These are phyloP conservation scores for Epirrhoe alternata DNA, from an alignment of 2,888 invertebrate genomes.

Conservation along the genomic window DNA sequence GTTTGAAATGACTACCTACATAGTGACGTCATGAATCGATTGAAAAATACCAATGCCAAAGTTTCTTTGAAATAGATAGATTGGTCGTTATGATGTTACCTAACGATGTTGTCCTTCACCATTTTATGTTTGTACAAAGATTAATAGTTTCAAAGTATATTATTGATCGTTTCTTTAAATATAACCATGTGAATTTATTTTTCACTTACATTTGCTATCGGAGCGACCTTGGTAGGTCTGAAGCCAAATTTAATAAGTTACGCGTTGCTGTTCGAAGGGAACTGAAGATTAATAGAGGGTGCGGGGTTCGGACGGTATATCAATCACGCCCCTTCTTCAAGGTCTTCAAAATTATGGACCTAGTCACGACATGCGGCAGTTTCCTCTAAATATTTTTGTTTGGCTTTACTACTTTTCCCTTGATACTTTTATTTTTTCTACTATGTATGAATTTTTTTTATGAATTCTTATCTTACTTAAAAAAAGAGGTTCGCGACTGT, in stretches of 20 bases:
- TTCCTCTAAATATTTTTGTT: conserved; percentile 10
- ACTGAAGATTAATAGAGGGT: conserved; percentile 31
- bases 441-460: too few relatives aligned
- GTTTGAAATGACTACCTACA: too few relatives aligned
- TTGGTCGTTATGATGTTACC: too few relatives aligned
- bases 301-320: conserved; percentile 22
- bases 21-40: too few relatives aligned
- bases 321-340: conserved; percentile 29
- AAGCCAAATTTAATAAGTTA: conserved; percentile 9
- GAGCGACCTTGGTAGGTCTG: conserved; percentile 7
- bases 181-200: not conserved
- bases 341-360: conserved; percentile 26
- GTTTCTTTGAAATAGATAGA: too few relatives aligned
- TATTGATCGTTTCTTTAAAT: not conserved
- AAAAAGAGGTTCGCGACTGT: too few relatives aligned
- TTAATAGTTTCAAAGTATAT: too few relatives aligned
- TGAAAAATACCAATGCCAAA: too few relatives aligned
- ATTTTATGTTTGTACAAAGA: too few relatives aligned
- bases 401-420: not conserved
- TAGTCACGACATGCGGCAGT: conserved; percentile 29
- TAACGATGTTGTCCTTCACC: too few relatives aligned
- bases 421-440: too few relatives aligned
- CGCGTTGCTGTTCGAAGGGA: conserved; percentile 2
- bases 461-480: too few relatives aligned
- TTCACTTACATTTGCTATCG: not conserved